Evolutionary conservation across 2,888 invertebrate species (phyloP), one percentile per base, ranked within the genome.

Genomic region (Idaea straminata): DNA sequence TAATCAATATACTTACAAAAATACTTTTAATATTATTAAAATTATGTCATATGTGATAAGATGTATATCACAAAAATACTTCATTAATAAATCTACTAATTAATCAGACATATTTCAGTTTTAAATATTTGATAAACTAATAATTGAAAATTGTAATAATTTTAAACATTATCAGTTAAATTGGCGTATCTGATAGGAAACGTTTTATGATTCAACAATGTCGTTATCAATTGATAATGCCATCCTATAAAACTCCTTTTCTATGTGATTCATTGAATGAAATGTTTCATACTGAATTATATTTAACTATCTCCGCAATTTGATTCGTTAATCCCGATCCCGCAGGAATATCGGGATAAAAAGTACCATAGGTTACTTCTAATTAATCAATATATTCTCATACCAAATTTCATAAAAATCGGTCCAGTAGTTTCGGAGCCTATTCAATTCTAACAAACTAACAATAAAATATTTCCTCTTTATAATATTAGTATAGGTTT

Each of bases 211-310:
- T 47, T 47, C 47, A 47, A 47, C 47, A 47, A 7, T 10, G 47
- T 47, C 7, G 10, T 47, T 47, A 47, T 47, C 47, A 47, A 47
- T 6, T 61, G n/a, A 61, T 61, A 61, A 61, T 13, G 25, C 59
- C 15, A 7, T 4, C 7, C 47, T 47, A 0, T 25, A 25, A 25
- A 25, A 25, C 25, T 25, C 47, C 10, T 36, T 47, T 47, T 47
- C 7, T 13, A 5, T 47, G 47, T 47, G 47, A 47, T 47, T 47
- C 6, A 47, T 47, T 47, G 0, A 13, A 47, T 47, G 47, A 47
- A 47, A 47, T 47, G 47, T 47, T 7, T 47, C 0, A 13, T 47
- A 47, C 36, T 47, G 47, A 47, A 47, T 47, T 47, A 36, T 5
- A 36, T 36, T 25, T 25, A 25, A 25, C 25, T 25, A 25, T 1